Percentiles rank a stretch among this genome's conserved stretches.
phyloP scores from a whole-genome alignment of 2,113 vertebrate species.

The Athene cunicularia region DNA sequence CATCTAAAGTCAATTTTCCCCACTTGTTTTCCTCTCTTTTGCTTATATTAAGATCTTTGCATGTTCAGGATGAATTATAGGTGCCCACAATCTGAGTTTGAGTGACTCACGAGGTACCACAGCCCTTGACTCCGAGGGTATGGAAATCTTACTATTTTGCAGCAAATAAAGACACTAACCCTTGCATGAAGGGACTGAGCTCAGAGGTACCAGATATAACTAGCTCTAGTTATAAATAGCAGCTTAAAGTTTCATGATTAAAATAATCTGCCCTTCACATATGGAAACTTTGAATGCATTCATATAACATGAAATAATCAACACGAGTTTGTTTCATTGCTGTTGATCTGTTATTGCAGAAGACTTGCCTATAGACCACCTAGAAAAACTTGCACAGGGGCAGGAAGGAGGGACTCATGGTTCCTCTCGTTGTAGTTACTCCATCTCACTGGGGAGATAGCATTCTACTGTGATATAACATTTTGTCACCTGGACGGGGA shows the following conservation, averaged over 20 bases:
- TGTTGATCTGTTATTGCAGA: background rate
- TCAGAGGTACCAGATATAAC: background rate
- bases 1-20: background rate
- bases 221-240: background rate
- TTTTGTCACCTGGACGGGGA: background rate
- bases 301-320: background rate
- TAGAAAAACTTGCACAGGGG: background rate
- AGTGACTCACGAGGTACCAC: background rate
- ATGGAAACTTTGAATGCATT: background rate
- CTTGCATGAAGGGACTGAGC: background rate
- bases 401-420: background rate
- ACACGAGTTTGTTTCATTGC: background rate
- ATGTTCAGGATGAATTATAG: background rate
- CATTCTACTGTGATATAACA: background rate
- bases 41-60: background rate
- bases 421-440: background rate
- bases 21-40: background rate
- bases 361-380: background rate
- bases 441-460: background rate
- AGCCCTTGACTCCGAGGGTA: background rate
- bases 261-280: constrained; percentile 4
- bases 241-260: constrained; percentile 6
- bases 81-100: background rate
- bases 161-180: background rate
- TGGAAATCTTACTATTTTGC: background rate